Evolutionary conservation across 2,888 invertebrate genomes (phyloP).

Genomic region (Epinotia brunnichana): DNA sequence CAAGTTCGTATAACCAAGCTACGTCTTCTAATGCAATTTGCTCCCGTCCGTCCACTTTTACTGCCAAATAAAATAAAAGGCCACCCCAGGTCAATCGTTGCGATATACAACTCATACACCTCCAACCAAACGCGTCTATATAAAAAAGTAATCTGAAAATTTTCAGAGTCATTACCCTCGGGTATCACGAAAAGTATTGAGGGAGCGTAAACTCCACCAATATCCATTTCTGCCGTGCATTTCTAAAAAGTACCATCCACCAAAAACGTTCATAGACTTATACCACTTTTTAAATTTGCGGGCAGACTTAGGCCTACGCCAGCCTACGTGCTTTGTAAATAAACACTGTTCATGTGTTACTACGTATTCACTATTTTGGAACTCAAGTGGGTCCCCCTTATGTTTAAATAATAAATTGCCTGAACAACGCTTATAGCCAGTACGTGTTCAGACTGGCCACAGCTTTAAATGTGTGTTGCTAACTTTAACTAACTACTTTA

Average conservation of each 20-base stretch:
- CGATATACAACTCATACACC: constrained; percentile 13
- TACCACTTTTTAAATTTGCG: constrained; percentile 20
- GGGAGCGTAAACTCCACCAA: constrained; percentile 57
- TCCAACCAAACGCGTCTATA: constrained; percentile 30
- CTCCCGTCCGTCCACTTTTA: constrained; percentile 4
- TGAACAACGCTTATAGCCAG: constrained; percentile 38
- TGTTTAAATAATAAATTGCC: constrained; percentile 42
- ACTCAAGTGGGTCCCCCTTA: constrained; percentile 32
- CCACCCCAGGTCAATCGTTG: constrained; percentile 21
- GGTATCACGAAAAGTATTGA: constrained; percentile 57
- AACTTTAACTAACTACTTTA: constrained; percentile 23
- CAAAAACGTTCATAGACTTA: background rate
- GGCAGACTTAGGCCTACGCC: constrained; percentile 40
- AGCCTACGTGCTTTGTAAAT: constrained; percentile 65
- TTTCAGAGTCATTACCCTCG: constrained; percentile 66
- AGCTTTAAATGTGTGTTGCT: constrained; percentile 17
- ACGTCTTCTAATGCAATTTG: constrained; percentile 10
- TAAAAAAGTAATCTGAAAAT: constrained; percentile 58
- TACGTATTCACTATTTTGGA: constrained; percentile 40
- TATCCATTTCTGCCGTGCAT: constrained; percentile 28
- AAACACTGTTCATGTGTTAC: constrained; percentile 56
- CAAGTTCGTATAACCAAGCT: constrained; percentile 10
- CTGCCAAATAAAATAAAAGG: constrained; percentile 30
- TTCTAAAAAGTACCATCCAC: constrained; percentile 37
- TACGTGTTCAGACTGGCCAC: constrained; percentile 37